Percentiles rank a stretch among this genome's conserved stretches.
phyloP scores from a whole-genome alignment of 1,140 invertebrate species.

The Ephestia elutella region DNA sequence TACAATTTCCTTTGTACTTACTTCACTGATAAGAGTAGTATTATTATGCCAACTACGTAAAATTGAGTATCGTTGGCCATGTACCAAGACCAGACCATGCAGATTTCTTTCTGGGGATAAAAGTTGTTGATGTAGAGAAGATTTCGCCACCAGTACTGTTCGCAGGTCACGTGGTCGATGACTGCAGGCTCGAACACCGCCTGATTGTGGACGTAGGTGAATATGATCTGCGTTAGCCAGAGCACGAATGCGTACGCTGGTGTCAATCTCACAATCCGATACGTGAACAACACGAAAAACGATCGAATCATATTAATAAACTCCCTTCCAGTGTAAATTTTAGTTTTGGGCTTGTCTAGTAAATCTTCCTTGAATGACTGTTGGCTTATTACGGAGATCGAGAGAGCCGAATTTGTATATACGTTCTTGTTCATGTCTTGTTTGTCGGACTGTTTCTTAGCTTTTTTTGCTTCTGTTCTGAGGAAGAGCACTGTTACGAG shows the following conservation, averaged over 20 bases:
- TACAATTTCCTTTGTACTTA: conserved; percentile 56
- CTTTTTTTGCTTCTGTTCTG: conserved; percentile 74
- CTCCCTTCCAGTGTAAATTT: conserved; percentile 40
- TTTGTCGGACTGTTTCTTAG: conserved; percentile 26
- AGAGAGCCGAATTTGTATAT: conserved; percentile 58
- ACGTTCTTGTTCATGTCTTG: conserved; percentile 62
- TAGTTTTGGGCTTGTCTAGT: conserved; percentile 44
- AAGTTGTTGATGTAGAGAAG: conserved; percentile 87
- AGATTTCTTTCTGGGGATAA: conserved; percentile 85
- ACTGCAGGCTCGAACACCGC: conserved; percentile 85
- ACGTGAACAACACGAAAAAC: conserved; percentile 53
- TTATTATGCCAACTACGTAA: conserved; percentile 82
- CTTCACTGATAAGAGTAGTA: conserved; percentile 85
- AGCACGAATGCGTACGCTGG: conserved; percentile 88
- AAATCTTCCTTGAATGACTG: conserved; percentile 61
- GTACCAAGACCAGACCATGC: conserved; percentile 94
- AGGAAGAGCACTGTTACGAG: conserved; percentile 84
- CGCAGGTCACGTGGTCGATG: conserved; percentile 83
- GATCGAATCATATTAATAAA: conserved; percentile 43
- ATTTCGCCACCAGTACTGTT: conserved; percentile 88
- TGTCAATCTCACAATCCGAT: conserved; percentile 79
- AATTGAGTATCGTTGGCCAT: conserved; percentile 95
- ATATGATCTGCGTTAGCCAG: conserved; percentile 81
- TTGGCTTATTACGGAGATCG: conserved; percentile 62
- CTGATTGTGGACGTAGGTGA: conserved; percentile 78